Percentiles rank a stretch among this genome's conserved stretches.
phyloP scores from a whole-genome alignment of 2,113 vertebrate genomes.

The Paradisaea rubra region DNA sequence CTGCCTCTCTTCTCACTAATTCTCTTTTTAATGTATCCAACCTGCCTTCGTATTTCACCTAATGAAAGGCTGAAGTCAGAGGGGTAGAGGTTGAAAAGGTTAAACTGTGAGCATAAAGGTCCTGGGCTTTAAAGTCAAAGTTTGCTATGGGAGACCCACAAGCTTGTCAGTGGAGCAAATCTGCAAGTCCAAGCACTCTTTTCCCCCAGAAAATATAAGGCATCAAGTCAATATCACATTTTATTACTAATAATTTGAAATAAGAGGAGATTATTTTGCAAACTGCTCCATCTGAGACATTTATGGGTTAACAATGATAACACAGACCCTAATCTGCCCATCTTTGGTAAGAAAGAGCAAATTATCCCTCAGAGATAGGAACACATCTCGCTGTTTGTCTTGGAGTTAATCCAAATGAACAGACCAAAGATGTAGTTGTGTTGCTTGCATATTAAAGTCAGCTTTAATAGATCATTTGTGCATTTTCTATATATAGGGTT shows the following conservation, averaged over 20 bases:
- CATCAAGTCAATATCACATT: background rate
- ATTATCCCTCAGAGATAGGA: background rate
- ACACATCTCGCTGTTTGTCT: background rate
- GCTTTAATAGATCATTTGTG: background rate
- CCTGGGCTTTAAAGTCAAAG: background rate
- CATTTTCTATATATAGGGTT: background rate
- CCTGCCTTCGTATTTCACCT: background rate
- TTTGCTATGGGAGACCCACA: background rate
- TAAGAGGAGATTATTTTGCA: background rate
- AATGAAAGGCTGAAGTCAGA: constrained; percentile 24
- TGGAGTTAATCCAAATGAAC: background rate
- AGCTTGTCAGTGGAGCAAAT: background rate
- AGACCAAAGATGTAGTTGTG: background rate
- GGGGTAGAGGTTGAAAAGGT: constrained; percentile 13
- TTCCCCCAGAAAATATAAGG: background rate
- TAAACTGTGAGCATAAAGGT: constrained; percentile 1
- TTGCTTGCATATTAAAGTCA: background rate
- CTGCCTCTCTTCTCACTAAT: constrained; percentile 47
- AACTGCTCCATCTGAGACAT: background rate
- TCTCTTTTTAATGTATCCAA: constrained; percentile 39
- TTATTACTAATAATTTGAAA: background rate
- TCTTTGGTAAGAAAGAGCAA: background rate
- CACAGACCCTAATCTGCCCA: background rate
- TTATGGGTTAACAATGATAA: background rate
- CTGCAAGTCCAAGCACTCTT: background rate